Percentiles rank a stretch among this genome's conserved stretches.
These are phyloP conservation scores for Narcine bancroftii DNA, from an alignment of 2,113 vertebrate species.

Conservation along the genomic window DNA sequence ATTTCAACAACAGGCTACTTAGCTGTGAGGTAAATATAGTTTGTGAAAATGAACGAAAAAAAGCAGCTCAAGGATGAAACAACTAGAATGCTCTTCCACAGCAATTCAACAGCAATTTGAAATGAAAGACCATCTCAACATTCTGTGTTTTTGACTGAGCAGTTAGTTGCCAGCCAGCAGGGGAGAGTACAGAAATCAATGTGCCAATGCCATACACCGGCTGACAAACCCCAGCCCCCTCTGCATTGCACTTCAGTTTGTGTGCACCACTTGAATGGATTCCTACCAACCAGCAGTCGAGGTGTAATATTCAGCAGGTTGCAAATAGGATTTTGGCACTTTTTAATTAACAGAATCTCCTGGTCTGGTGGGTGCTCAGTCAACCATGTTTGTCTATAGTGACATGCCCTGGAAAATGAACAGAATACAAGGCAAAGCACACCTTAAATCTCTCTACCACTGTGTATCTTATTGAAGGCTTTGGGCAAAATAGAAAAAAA, in stretches of 20 bases:
- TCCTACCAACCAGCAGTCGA: neutral
- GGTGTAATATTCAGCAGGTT: conserved; percentile 6
- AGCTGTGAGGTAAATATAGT: conserved; percentile 20
- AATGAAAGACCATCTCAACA: neutral
- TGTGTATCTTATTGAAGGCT: neutral
- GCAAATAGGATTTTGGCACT: conserved; percentile 5
- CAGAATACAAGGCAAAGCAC: neutral
- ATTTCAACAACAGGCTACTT: neutral
- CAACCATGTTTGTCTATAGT: conserved; percentile 2
- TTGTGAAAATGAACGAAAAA: conserved; percentile 24
- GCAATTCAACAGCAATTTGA: neutral
- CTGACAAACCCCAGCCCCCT: neutral
- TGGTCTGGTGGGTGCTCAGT: neutral
- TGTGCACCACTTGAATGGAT: neutral
- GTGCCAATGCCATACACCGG: neutral
- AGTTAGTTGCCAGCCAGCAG: neutral
- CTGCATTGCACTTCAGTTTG: neutral
- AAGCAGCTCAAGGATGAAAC: neutral
- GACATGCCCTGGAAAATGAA: neutral
- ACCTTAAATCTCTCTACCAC: neutral
- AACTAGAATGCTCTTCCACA: neutral
- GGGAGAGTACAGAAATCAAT: neutral
- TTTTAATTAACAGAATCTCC: conserved; percentile 22
- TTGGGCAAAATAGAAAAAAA: neutral
- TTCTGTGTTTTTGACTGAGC: neutral